These are phyloP conservation scores for Sternarchorhynchus goeldii DNA, from an alignment of 2,797 vertebrate species.

Conservation along the genomic window DNA sequence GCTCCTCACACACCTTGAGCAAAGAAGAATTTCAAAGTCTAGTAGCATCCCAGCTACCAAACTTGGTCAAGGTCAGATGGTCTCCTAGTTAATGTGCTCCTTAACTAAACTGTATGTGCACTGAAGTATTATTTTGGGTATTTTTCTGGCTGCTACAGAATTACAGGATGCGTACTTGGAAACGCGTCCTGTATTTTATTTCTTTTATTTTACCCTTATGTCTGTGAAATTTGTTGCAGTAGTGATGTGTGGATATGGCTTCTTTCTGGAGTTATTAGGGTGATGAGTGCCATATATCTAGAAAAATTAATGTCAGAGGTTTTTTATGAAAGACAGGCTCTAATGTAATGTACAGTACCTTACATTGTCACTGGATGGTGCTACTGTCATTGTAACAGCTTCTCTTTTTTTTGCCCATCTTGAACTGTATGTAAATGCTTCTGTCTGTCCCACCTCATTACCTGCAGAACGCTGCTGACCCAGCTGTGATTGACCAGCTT, in stretches of 20 bases:
- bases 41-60: slow-evolving; percentile 73
- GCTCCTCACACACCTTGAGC: slow-evolving; percentile 71
- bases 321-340: background rate
- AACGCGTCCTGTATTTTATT: too few relatives aligned
- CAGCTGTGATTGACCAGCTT: slow-evolving; percentile 68
- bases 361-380: slow-evolving; percentile 21
- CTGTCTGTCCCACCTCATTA: slow-evolving; percentile 46
- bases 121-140: background rate
- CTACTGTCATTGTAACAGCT: background rate
- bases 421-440: slow-evolving; percentile 21
- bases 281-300: background rate
- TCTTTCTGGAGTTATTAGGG: background rate
- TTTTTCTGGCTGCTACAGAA: too few relatives aligned
- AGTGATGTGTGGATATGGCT: background rate
- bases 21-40: slow-evolving; percentile 74
- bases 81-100: background rate
- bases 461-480: slow-evolving; percentile 71
- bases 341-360: background rate
- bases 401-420: background rate
- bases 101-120: too few relatives aligned
- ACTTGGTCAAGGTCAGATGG: slow-evolving; percentile 70
- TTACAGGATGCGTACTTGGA: too few relatives aligned
- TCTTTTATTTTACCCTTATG: too few relatives aligned
- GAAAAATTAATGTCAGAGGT: background rate
- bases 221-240: background rate